Evolutionary conservation across 2,113 vertebrate genomes (phyloP).

Genomic region (Ictalurus furcatus): DNA sequence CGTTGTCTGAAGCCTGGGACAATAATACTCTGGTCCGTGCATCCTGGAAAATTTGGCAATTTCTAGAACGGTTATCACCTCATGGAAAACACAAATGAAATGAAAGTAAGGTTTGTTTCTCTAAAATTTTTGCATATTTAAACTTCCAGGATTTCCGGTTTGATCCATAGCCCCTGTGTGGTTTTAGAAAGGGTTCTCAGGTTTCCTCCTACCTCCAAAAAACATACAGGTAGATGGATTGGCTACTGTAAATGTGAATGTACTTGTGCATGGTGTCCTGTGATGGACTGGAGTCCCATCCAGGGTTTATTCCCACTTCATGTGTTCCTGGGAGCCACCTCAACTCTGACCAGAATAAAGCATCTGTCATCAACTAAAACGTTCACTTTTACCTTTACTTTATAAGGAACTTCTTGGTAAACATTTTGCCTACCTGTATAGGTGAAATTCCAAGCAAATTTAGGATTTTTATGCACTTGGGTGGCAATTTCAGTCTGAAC

Average conservation of each 20-base stretch:
- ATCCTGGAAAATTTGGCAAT: neutral
- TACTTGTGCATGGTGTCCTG: neutral
- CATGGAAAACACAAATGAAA: neutral
- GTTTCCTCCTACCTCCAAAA: neutral
- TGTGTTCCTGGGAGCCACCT: neutral
- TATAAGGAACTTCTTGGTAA: neutral
- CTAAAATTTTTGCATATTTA: neutral
- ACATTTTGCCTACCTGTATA: no score
- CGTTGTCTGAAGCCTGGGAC: neutral
- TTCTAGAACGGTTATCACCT: neutral
- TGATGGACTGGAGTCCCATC: neutral
- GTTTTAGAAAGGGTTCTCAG: neutral
- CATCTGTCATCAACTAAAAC: neutral
- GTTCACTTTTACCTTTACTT: no score
- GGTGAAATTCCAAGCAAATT: no score
- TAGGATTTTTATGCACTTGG: no score
- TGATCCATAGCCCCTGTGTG: neutral
- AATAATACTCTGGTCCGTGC: neutral
- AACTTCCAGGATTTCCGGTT: neutral
- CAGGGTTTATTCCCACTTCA: neutral
- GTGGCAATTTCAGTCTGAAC: no score
- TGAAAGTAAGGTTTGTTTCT: neutral
- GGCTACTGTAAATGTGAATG: neutral
- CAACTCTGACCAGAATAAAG: neutral
- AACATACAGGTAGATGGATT: neutral